Percentiles rank a stretch among this genome's conserved stretches.
Conservation (phyloP, 35 echinoderm and acorn worm species). For the Eucidaris tribuloides region DNA sequence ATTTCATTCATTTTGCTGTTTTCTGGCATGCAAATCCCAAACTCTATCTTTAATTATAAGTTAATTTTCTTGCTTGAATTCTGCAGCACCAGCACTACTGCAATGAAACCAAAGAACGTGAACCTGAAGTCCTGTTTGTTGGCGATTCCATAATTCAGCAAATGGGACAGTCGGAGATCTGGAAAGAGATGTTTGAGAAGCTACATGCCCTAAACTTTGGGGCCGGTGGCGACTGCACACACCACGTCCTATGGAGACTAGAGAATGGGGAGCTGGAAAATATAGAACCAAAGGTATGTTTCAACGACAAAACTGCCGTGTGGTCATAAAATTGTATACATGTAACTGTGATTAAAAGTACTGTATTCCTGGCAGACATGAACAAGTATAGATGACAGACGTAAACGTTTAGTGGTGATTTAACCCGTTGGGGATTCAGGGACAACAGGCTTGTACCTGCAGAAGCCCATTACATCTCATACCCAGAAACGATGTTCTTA, state of each 20-base stretch:
- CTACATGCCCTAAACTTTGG: constrained; percentile 93
- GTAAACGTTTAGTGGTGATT: too few species aligned
- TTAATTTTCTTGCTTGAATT: constrained; percentile 11
- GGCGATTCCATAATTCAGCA: constrained; percentile 86
- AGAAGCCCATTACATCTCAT: too few species aligned
- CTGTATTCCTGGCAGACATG: too few species aligned
- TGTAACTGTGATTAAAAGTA: too few species aligned
- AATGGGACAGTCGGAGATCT: constrained; percentile 70
- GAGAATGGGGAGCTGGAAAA: constrained; percentile 86
- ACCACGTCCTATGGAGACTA: constrained; percentile 89
- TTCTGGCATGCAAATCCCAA: too few species aligned
- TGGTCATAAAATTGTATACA: neutral
- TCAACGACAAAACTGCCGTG: neutral
- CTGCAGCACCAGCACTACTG: constrained; percentile 76
- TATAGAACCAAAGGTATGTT: constrained; percentile 82
- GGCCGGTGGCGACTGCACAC: constrained; percentile 80
- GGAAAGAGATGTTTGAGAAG: constrained; percentile 70
- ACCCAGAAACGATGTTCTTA: too few species aligned
- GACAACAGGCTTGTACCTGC: too few species aligned
- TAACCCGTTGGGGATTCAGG: too few species aligned
- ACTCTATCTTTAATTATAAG: too few species aligned
- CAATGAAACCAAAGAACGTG: constrained; percentile 50
- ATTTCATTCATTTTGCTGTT: too few species aligned
- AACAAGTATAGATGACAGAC: too few species aligned
- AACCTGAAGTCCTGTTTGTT: constrained; percentile 92